A percentile compares a stretch with the other conserved stretches of the same genome.
These are phyloP conservation scores for Drosophila mimetica DNA, from an alignment of 2,888 invertebrate species.

Conservation along the genomic window DNA sequence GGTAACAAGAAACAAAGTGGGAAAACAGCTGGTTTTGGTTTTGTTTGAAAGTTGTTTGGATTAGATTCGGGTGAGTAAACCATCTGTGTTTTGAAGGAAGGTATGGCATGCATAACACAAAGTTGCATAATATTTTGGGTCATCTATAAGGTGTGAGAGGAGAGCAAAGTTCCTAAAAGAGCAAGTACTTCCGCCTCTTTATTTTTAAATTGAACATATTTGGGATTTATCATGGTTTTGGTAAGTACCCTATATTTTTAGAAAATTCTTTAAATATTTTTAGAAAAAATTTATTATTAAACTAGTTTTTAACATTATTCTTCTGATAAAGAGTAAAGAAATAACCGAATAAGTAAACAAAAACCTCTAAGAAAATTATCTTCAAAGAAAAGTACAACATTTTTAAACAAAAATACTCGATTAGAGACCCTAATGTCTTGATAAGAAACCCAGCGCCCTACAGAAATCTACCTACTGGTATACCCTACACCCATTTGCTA, in stretches of 20 bases:
- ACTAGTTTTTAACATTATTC: too few relatives aligned
- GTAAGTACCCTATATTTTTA: not conserved
- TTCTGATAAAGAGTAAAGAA: too few relatives aligned
- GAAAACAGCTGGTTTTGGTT: conserved; percentile 51
- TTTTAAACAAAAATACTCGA: not conserved
- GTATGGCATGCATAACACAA: conserved; percentile 20
- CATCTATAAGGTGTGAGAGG: conserved; percentile 15
- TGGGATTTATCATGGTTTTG: not conserved
- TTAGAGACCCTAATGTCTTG: not conserved
- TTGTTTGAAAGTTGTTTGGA: conserved; percentile 19
- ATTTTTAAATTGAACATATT: conserved; percentile 1
- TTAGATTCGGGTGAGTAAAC: conserved; percentile 25
- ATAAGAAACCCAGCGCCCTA: not conserved
- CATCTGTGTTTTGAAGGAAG: conserved; percentile 14
- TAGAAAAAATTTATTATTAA: too few relatives aligned
- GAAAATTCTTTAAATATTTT: too few relatives aligned
- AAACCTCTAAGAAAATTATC: not conserved
- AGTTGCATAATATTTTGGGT: conserved; percentile 47
- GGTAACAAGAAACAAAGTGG: conserved; percentile 11
- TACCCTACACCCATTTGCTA: conserved; percentile 4
- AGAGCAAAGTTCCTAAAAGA: conserved; percentile 3
- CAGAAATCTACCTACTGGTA: conserved; percentile 1
- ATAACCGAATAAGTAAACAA: not conserved
- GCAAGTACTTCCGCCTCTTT: conserved; percentile 16
- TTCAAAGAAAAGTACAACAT: not conserved